Evolutionary conservation across 2,113 vertebrate species (phyloP).

Genomic region (Sigmodon hispidus): DNA sequence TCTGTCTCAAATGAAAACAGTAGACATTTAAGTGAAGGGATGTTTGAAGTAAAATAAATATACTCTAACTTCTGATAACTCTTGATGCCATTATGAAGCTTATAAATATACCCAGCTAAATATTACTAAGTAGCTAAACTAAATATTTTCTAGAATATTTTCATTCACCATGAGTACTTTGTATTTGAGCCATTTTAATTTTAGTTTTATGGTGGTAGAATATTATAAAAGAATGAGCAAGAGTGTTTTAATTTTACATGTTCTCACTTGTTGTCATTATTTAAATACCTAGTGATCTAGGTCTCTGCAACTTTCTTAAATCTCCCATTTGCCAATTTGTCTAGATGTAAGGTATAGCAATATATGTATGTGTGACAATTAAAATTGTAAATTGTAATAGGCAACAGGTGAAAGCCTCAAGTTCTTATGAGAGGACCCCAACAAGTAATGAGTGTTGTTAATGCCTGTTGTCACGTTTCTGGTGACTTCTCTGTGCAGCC

Average conservation of each 20-base stretch:
- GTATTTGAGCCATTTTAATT: conserved; percentile 2
- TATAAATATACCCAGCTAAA: neutral
- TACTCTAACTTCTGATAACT: neutral
- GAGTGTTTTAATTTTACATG: conserved; percentile 2
- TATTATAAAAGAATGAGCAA: neutral
- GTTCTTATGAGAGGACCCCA: neutral
- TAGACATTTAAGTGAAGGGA: neutral
- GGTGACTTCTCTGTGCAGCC: neutral
- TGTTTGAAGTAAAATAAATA: conserved; percentile 29
- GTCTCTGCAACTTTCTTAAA: neutral
- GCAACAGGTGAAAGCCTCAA: neutral
- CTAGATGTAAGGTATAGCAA: neutral
- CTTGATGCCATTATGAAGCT: neutral
- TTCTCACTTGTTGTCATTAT: neutral
- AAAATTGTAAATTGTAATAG: conserved; percentile 35
- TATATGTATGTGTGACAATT: conserved; percentile 6
- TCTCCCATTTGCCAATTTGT: neutral
- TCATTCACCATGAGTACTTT: conserved; percentile 29
- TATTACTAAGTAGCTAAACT: conserved; percentile 52
- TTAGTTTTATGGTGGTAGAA: neutral
- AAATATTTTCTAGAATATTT: conserved; percentile 7
- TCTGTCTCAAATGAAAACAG: neutral
- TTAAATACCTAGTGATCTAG: conserved; percentile 36
- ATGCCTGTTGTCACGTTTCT: neutral
- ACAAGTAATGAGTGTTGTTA: neutral